Percentiles rank a stretch among this genome's conserved stretches.
Conservation (phyloP, 2,113 vertebrate species). For the Nesoenas mayeri region DNA sequence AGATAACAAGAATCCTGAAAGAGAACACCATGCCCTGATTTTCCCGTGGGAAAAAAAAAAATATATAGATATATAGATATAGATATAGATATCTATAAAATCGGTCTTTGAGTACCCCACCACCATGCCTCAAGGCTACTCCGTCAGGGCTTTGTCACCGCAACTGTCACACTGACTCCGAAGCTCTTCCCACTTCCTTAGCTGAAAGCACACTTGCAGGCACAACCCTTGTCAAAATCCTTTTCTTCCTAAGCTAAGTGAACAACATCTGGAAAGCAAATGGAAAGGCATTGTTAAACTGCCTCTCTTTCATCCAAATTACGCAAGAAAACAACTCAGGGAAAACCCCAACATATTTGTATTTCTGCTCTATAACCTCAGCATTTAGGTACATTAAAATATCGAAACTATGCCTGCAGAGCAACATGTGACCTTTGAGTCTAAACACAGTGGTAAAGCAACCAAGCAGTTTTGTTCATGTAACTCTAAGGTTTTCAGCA, state of each 20-base stretch:
- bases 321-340: constrained; percentile 48
- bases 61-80: too few species aligned
- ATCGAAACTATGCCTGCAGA: background rate
- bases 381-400: constrained; percentile 25
- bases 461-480: background rate
- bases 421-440: background rate
- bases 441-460: background rate
- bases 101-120: background rate
- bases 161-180: background rate
- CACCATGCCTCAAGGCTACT: background rate
- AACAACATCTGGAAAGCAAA: constrained; percentile 68
- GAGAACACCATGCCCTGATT: background rate
- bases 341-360: constrained; percentile 24
- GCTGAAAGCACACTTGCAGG: background rate
- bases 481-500: background rate
- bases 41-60: background rate
- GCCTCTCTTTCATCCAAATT: background rate
- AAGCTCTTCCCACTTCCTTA: background rate
- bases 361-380: constrained; percentile 4
- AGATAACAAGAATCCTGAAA: background rate
- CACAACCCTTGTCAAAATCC: background rate
- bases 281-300: constrained; percentile 11
- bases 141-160: background rate
- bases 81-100: too few species aligned
- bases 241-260: background rate